phyloP scores from a whole-genome alignment of 2,888 invertebrate species.

The Erebia ligea region DNA sequence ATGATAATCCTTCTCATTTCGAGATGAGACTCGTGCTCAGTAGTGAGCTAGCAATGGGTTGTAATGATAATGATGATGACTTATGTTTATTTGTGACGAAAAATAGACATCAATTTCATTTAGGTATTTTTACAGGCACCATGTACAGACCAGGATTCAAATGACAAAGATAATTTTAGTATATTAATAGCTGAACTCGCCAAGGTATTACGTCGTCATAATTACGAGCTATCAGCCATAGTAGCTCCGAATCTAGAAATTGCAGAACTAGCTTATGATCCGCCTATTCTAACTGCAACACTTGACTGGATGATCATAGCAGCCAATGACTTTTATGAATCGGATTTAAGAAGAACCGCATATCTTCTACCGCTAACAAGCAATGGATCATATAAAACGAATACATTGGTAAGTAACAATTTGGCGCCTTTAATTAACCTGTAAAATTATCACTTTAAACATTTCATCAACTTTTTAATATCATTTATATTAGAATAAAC shows the following conservation, averaged over 20 bases:
- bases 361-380: slow-evolving; percentile 89
- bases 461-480: too few relatives aligned
- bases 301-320: slow-evolving; percentile 92
- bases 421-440: neutral
- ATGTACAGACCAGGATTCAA: slow-evolving; percentile 78
- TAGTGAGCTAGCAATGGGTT: too few relatives aligned
- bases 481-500: too few relatives aligned
- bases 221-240: slow-evolving; percentile 86
- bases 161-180: slow-evolving; percentile 87
- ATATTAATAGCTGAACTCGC: slow-evolving; percentile 86
- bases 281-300: slow-evolving; percentile 84
- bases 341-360: slow-evolving; percentile 88
- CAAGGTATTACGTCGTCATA: slow-evolving; percentile 82
- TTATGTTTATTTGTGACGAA: neutral
- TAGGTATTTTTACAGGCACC: slow-evolving; percentile 78
- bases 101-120: neutral
- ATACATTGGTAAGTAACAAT: slow-evolving; percentile 85
- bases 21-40: too few relatives aligned
- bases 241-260: slow-evolving; percentile 89
- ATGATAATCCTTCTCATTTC: too few relatives aligned
- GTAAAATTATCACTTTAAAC: too few relatives aligned
- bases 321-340: slow-evolving; percentile 92
- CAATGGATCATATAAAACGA: slow-evolving; percentile 84
- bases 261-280: slow-evolving; percentile 89
- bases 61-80: neutral